A percentile compares a stretch with the other conserved stretches of the same genome.
Evolutionary conservation across 2,888 invertebrate genomes (phyloP).

Genomic region (Peribatodes rhomboidaria): DNA sequence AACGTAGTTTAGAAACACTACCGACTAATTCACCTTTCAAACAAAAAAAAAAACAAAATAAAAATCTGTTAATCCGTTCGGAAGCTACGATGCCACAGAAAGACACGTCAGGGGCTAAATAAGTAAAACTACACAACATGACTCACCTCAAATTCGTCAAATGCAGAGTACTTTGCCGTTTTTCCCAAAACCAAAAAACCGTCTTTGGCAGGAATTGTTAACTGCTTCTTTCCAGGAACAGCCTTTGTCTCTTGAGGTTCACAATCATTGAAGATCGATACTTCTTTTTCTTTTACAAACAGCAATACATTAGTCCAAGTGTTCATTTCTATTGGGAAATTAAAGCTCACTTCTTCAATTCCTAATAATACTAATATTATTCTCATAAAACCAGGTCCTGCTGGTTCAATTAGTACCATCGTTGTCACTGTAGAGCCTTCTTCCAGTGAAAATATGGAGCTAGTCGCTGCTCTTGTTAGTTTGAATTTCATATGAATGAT

Average conservation of each 20-base stretch:
- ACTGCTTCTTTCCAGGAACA: slow-evolving; percentile 11
- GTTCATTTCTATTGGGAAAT: slow-evolving; percentile 21
- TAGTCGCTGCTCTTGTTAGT: slow-evolving; percentile 34
- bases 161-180: slow-evolving; percentile 1
- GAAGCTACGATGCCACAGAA: too few species aligned
- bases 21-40: too few species aligned
- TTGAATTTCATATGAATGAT: slow-evolving; percentile 63
- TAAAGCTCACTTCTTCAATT: slow-evolving; percentile 15
- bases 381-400: slow-evolving; percentile 26
- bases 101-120: too few species aligned
- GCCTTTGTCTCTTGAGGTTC: slow-evolving; percentile 1
- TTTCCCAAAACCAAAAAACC: slow-evolving; percentile 38
- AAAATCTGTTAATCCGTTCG: too few species aligned
- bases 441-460: slow-evolving; percentile 63
- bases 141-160: slow-evolving; percentile 13
- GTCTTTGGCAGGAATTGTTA: slow-evolving; percentile 28
- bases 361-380: slow-evolving; percentile 41
- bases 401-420: slow-evolving; percentile 9
- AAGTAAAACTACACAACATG: neutral
- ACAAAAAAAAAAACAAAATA: too few species aligned
- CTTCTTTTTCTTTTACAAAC: slow-evolving; percentile 44
- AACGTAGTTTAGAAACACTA: too few species aligned
- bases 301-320: slow-evolving; percentile 54
- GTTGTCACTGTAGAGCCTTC: slow-evolving; percentile 39
- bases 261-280: slow-evolving; percentile 52